Conservation (phyloP, 1,140 invertebrate genomes). For the Drosophila biarmipes region DNA sequence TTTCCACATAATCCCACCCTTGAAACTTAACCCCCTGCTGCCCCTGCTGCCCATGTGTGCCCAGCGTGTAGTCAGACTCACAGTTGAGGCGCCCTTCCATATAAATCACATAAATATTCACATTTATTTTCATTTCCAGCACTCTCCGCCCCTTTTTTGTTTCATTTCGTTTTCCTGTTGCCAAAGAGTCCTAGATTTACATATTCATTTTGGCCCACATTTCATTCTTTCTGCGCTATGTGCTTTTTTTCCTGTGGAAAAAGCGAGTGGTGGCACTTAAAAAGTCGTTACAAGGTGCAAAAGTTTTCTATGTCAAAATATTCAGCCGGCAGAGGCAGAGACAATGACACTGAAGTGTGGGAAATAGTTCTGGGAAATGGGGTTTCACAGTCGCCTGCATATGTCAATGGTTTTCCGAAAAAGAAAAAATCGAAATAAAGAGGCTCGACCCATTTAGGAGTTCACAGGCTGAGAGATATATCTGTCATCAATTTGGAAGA, state of each 20-base stretch:
- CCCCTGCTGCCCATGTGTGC: not conserved
- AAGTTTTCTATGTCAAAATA: conserved; percentile 62
- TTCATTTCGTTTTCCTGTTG: conserved; percentile 47
- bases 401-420: conserved; percentile 34
- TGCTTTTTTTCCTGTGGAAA: not conserved
- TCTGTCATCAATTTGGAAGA: conserved; percentile 29
- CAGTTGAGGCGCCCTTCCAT: conserved; percentile 48
- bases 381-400: conserved; percentile 18
- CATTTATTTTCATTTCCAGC: conserved; percentile 71
- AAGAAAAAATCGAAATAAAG: not conserved
- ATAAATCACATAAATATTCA: conserved; percentile 72
- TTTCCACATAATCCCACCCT: conserved; percentile 1
- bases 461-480: conserved; percentile 9
- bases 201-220: conserved; percentile 69
- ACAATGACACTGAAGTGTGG: conserved; percentile 49
- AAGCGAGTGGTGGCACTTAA: conserved; percentile 56
- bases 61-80: conserved; percentile 5
- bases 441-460: conserved; percentile 22
- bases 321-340: conserved; percentile 25
- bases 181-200: conserved; percentile 40
- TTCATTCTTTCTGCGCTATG: conserved; percentile 7
- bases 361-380: conserved; percentile 22
- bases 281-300: conserved; percentile 74
- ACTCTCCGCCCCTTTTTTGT: conserved; percentile 54
- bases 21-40: not conserved